Conservation (phyloP, 2,888 invertebrate species). For the Thyatira batis region DNA sequence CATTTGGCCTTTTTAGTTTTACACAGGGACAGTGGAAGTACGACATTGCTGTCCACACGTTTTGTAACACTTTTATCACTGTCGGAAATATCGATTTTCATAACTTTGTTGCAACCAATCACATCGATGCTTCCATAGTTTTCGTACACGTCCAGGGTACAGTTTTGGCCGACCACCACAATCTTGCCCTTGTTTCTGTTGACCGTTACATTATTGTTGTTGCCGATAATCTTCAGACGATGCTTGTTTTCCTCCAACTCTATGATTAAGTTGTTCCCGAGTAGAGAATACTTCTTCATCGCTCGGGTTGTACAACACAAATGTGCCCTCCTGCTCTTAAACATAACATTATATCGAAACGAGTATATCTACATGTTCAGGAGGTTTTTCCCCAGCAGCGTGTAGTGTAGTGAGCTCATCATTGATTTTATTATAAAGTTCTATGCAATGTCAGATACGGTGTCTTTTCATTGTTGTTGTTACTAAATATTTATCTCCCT, state of each 20-base stretch:
- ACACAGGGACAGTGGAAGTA: background rate
- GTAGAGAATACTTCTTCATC: constrained; percentile 47
- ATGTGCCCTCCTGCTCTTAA: background rate
- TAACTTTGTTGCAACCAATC: constrained; percentile 25
- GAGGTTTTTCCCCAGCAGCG: background rate
- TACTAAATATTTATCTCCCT: background rate
- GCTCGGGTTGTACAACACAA: background rate
- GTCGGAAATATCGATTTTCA: constrained; percentile 9
- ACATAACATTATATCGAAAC: background rate
- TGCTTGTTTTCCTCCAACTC: constrained; percentile 42
- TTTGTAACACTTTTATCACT: background rate
- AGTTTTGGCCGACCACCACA: constrained; percentile 42
- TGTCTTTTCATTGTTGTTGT: background rate
- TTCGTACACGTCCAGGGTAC: constrained; percentile 37
- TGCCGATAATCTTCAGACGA: constrained; percentile 44
- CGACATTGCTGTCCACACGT: background rate
- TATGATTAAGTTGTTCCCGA: constrained; percentile 46
- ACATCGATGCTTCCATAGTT: constrained; percentile 44
- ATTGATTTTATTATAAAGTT: background rate
- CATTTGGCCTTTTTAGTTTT: background rate
- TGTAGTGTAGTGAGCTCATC: background rate
- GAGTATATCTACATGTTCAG: background rate
- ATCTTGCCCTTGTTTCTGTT: constrained; percentile 43
- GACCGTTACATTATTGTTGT: constrained; percentile 48
- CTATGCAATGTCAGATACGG: background rate